Conservation (phyloP, 2,113 vertebrate genomes). For the Antennarius striatus region DNA sequence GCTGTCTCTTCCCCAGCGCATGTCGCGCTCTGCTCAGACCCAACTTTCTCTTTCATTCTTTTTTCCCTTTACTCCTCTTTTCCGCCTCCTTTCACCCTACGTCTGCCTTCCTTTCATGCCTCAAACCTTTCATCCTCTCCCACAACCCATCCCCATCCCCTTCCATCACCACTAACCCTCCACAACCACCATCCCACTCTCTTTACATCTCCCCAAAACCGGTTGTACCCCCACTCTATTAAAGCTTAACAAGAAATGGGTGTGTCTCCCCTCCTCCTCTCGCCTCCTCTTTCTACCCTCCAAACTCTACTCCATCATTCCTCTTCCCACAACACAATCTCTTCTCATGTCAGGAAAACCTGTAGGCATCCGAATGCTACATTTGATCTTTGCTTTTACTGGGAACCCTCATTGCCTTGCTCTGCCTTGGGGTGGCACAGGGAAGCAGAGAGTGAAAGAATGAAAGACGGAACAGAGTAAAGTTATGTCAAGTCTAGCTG, state of each 20-base stretch:
- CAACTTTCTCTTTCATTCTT: conserved; percentile 53
- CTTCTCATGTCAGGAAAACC: conserved; percentile 73
- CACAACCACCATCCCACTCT: conserved; percentile 35
- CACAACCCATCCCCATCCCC: conserved; percentile 3
- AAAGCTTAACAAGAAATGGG: conserved; percentile 63
- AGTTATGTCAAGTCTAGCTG: conserved; percentile 68
- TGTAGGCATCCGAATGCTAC: conserved; percentile 71
- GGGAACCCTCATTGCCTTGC: conserved; percentile 65
- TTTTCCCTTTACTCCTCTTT: conserved; percentile 50
- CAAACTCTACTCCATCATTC: conserved; percentile 38
- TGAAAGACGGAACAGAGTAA: conserved; percentile 62
- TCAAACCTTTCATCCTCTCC: conserved; percentile 67
- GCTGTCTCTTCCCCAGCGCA: conserved; percentile 7
- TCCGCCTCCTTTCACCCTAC: conserved; percentile 60
- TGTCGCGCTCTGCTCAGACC: conserved; percentile 54
- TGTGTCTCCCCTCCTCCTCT: conserved; percentile 50
- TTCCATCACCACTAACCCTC: conserved; percentile 16
- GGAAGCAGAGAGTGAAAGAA: conserved; percentile 54
- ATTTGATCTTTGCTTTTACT: conserved; percentile 74
- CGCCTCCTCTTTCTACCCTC: conserved; percentile 36
- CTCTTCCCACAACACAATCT: conserved; percentile 50
- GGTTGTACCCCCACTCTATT: conserved; percentile 50
- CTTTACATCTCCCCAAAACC: conserved; percentile 53
- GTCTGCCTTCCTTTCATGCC: conserved; percentile 68
- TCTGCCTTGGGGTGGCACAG: conserved; percentile 63